Evolutionary conservation across 2,113 vertebrate species (phyloP).

Genomic region (Rhynchopsitta pachyrhyncha): DNA sequence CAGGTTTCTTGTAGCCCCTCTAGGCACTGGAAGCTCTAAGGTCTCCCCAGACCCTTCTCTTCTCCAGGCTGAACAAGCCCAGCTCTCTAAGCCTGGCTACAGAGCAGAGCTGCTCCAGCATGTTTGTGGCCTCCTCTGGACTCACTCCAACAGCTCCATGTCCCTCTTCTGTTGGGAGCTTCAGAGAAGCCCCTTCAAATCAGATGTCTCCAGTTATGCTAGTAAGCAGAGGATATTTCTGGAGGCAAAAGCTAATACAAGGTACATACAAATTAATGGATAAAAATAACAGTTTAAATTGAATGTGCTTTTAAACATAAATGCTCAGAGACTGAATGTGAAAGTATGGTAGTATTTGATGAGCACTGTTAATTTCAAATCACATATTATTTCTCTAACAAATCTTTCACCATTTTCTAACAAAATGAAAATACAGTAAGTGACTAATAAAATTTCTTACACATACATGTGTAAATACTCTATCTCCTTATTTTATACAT

Average conservation of each 20-base stretch:
- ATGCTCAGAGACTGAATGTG: background rate
- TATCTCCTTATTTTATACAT: background rate
- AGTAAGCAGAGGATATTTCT: background rate
- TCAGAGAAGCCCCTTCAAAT: background rate
- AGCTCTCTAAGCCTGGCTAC: background rate
- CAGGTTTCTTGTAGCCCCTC: background rate
- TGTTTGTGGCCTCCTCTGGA: background rate
- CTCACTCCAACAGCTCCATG: background rate
- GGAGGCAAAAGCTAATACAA: background rate
- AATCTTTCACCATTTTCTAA: background rate
- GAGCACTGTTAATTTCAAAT: background rate
- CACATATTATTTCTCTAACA: background rate
- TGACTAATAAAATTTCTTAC: background rate
- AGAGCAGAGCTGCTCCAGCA: background rate
- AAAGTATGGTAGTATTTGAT: background rate
- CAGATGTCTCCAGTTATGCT: background rate
- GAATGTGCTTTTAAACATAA: background rate
- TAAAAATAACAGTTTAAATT: background rate
- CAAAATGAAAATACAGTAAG: background rate
- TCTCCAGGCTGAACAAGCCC: background rate
- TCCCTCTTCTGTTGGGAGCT: background rate
- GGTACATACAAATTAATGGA: background rate
- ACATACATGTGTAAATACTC: background rate
- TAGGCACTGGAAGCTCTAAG: background rate
- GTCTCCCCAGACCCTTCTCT: background rate